These are phyloP conservation scores for Sinelater perroti DNA, from an alignment of 2,888 invertebrate species.

Conservation along the genomic window DNA sequence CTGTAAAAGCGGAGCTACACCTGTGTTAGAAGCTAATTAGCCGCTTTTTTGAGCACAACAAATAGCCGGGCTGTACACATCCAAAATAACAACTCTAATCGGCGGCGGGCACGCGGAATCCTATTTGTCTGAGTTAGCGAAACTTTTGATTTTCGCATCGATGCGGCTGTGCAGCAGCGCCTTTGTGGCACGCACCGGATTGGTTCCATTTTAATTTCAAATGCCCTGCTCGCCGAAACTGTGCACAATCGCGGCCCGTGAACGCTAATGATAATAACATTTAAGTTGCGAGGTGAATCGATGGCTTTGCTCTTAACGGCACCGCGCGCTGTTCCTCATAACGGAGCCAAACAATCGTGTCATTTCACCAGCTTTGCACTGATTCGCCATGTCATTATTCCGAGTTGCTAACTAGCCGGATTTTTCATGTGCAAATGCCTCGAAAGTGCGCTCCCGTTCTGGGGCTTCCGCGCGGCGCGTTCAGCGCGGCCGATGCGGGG, in stretches of 20 bases:
- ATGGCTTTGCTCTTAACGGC: conserved; percentile 60
- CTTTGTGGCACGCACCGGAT: background rate
- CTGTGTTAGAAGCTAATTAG: too few relatives aligned
- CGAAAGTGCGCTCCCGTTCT: too few relatives aligned
- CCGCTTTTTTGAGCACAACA: too few relatives aligned
- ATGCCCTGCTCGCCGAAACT: conserved; percentile 23
- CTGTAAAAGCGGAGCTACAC: background rate
- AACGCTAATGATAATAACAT: conserved; percentile 43
- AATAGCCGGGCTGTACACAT: too few relatives aligned
- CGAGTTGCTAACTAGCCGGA: conserved; percentile 33
- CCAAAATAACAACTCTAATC: too few relatives aligned
- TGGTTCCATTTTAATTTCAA: conserved; percentile 15
- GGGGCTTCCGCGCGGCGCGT: too few relatives aligned
- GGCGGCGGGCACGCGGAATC: too few relatives aligned
- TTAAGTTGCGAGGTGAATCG: conserved; percentile 53
- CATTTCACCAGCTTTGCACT: conserved; percentile 57
- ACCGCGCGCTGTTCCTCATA: conserved; percentile 54
- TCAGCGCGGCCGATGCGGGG: too few relatives aligned
- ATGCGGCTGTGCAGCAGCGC: background rate
- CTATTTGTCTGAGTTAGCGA: too few relatives aligned
- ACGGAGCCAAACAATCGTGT: conserved; percentile 57
- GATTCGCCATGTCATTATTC: conserved; percentile 50
- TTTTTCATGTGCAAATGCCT: background rate
- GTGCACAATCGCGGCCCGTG: conserved; percentile 38
- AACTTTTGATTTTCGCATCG: too few relatives aligned